Conservation (phyloP, 2,113 vertebrate genomes). For the Psittacula cyanocephala region DNA sequence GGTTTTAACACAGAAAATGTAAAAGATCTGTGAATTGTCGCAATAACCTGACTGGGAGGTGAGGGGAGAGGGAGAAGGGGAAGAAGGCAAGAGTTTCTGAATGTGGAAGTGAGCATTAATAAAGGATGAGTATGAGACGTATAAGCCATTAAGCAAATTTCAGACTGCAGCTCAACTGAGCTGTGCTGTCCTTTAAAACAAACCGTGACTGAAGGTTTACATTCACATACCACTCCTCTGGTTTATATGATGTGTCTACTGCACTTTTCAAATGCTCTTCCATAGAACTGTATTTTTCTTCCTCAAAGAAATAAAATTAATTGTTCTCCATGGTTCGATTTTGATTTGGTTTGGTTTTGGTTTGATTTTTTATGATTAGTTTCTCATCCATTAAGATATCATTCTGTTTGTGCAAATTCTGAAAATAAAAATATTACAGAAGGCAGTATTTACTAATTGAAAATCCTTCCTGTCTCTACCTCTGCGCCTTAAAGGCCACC, state of each 20-base stretch:
- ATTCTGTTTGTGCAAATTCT: not conserved
- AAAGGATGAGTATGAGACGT: not conserved
- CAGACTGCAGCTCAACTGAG: not conserved
- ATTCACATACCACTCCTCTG: not conserved
- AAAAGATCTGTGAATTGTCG: not conserved
- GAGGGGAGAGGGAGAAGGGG: accelerated
- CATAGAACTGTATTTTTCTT: not conserved
- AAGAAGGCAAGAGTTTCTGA: not conserved
- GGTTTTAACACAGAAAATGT: not conserved
- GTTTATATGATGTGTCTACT: not conserved
- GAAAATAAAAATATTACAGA: not conserved
- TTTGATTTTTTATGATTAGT: not conserved
- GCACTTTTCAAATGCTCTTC: not conserved
- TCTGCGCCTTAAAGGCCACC: not conserved
- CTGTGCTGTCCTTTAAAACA: not conserved
- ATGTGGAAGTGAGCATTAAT: not conserved
- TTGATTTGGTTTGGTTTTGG: not conserved
- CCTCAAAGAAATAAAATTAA: not conserved
- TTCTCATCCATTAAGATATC: not conserved
- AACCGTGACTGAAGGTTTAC: not conserved
- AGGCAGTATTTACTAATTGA: not conserved
- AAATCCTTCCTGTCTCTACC: not conserved
- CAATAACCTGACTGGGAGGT: not conserved
- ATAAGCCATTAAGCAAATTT: not conserved
- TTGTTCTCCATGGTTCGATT: accelerated